phyloP scores from a whole-genome alignment of 2,797 vertebrate genomes.

The Gallinago solitaria region DNA sequence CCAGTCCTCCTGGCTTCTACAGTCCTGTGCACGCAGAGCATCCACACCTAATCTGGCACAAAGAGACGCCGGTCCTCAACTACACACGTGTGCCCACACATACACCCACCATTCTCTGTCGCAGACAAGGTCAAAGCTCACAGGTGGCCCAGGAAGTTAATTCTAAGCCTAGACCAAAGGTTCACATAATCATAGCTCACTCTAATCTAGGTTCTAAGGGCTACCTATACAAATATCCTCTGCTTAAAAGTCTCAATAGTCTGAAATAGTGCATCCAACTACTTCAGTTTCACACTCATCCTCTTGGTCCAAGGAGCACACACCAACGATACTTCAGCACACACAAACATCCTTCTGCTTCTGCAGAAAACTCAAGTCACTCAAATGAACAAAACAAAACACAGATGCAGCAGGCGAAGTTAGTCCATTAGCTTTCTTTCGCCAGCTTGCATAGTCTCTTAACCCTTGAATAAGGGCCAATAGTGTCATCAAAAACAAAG shows the following conservation, averaged over 20 bases:
- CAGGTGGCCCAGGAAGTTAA: neutral
- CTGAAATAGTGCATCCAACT: neutral
- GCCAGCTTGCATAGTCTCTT: conserved; percentile 88
- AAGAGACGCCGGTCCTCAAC: neutral
- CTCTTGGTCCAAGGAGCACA: neutral
- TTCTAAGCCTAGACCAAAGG: neutral
- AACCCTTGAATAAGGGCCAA: conserved; percentile 91
- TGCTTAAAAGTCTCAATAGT: neutral
- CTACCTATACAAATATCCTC: neutral
- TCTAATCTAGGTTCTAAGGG: neutral
- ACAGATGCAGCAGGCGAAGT: neutral
- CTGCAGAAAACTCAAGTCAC: neutral
- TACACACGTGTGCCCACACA: fast-evolving
- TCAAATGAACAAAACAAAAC: neutral
- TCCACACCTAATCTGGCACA: neutral
- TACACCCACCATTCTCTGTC: neutral
- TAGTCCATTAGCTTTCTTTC: conserved; percentile 68
- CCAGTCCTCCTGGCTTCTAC: neutral
- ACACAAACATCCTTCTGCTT: neutral
- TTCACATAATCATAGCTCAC: neutral
- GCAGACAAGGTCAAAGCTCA: neutral
- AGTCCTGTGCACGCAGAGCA: neutral
- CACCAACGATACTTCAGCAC: neutral
- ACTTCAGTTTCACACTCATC: neutral
- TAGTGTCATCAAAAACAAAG: conserved; percentile 91